Conservation (phyloP, 1,140 invertebrate species). For the Micrasema minimum region DNA sequence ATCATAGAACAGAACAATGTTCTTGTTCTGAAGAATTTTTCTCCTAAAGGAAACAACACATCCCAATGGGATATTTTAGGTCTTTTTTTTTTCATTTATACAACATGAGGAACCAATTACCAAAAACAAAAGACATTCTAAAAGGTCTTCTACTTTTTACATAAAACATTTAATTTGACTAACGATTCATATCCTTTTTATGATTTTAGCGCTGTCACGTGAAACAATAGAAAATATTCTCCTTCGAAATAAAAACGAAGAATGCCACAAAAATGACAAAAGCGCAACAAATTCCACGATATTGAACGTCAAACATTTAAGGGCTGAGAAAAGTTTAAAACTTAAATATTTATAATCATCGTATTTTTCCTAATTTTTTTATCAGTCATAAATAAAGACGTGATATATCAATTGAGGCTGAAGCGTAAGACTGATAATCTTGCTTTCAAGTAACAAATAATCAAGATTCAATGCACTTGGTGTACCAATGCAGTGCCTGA, state of each 20-base stretch:
- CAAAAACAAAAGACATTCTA: not conserved
- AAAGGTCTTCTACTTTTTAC: not conserved
- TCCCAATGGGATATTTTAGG: no score
- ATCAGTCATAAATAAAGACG: not conserved
- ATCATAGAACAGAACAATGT: no score
- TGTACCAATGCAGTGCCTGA: no score
- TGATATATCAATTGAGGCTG: not conserved
- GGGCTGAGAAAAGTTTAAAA: not conserved
- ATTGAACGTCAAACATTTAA: conserved; percentile 6
- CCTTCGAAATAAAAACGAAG: not conserved
- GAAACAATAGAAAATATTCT: conserved; percentile 23
- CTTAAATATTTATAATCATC: not conserved
- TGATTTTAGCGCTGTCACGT: conserved; percentile 14
- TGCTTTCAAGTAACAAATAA: no score
- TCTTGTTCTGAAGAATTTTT: no score
- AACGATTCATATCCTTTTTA: conserved; percentile 19
- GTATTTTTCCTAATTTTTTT: not conserved
- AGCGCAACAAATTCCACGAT: conserved; percentile 9
- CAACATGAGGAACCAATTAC: not conserved
- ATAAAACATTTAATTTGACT: conserved; percentile 17
- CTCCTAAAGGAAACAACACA: no score
- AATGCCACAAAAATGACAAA: conserved; percentile 17
- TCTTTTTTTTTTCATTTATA: no score
- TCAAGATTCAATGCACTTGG: no score
- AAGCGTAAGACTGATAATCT: not conserved